A percentile compares a stretch with the other conserved stretches of the same genome.
phyloP scores from a whole-genome alignment of 2,797 vertebrate species.

The Phalanger gymnotis region DNA sequence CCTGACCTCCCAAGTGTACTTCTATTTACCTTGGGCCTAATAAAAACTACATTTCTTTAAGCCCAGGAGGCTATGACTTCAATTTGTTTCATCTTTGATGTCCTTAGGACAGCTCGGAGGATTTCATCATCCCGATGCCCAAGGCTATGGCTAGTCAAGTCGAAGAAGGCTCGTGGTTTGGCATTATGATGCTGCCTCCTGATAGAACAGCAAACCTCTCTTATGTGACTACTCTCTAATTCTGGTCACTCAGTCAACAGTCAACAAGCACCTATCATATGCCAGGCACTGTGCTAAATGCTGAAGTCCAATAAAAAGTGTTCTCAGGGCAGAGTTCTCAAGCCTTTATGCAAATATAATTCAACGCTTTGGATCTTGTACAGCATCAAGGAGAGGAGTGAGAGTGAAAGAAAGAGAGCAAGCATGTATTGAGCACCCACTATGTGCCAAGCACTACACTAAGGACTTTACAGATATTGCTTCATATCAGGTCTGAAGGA shows the following conservation, averaged over 20 bases:
- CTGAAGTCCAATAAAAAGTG: fast-evolving
- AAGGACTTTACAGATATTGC: neutral
- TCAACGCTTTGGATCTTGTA: neutral
- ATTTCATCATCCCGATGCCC: conserved; percentile 51
- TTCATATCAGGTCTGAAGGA: neutral
- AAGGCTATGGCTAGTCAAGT: neutral
- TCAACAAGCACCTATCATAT: fast-evolving
- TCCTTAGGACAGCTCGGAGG: neutral
- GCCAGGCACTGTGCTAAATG: neutral
- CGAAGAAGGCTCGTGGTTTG: neutral
- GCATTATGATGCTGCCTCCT: neutral
- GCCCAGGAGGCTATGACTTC: neutral
- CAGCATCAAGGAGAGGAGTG: neutral
- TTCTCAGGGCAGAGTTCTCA: neutral
- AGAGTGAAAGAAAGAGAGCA: neutral
- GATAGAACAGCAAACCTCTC: neutral
- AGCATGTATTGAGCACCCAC: neutral
- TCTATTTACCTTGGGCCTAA: neutral
- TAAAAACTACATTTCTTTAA: neutral
- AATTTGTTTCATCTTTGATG: conserved; percentile 29
- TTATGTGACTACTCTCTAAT: neutral
- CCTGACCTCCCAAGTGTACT: conserved; percentile 40
- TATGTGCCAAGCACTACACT: neutral
- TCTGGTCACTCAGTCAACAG: neutral
- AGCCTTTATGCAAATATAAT: neutral